These are phyloP conservation scores for Brachyrhaphis roseni DNA, from an alignment of 2,797 vertebrate species.

Conservation along the genomic window DNA sequence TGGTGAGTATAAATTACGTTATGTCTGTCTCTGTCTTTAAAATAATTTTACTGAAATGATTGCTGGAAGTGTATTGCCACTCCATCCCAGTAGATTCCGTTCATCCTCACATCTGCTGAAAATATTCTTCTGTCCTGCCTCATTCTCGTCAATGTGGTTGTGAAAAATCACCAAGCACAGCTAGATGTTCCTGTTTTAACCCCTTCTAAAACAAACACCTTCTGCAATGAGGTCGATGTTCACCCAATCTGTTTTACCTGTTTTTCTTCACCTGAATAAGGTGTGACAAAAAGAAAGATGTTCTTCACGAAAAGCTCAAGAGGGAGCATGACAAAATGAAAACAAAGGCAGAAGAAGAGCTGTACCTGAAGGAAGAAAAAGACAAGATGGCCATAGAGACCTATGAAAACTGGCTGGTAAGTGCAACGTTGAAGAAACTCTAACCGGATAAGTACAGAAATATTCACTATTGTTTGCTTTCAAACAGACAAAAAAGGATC, in stretches of 20 bases:
- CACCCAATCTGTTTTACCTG: not conserved
- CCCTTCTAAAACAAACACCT: not conserved
- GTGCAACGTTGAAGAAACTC: slow-evolving; percentile 34
- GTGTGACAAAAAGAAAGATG: slow-evolving; percentile 86
- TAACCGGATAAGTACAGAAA: not conserved
- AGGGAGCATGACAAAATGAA: slow-evolving; percentile 74
- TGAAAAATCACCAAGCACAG: slow-evolving; percentile 25
- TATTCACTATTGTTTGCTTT: slow-evolving; percentile 8
- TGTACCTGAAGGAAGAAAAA: slow-evolving; percentile 84
- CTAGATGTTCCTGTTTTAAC: not conserved
- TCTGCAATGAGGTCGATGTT: not conserved
- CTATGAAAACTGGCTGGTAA: slow-evolving; percentile 94
- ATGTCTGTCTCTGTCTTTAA: not conserved
- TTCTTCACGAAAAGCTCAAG: slow-evolving; percentile 80
- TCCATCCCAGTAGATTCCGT: not conserved
- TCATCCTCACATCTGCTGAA: not conserved
- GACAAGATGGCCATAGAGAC: slow-evolving; percentile 86
- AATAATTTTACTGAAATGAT: not conserved
- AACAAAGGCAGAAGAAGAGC: slow-evolving; percentile 80
- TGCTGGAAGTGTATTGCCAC: too few species aligned
- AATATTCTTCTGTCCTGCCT: not conserved
- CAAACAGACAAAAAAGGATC: slow-evolving; percentile 86
- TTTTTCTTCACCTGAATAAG: slow-evolving; percentile 65
- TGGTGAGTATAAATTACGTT: slow-evolving; percentile 80
- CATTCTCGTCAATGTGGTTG: not conserved